phyloP scores from a whole-genome alignment of 92 coral and sea anemone species.

The Actinostola sp. region DNA sequence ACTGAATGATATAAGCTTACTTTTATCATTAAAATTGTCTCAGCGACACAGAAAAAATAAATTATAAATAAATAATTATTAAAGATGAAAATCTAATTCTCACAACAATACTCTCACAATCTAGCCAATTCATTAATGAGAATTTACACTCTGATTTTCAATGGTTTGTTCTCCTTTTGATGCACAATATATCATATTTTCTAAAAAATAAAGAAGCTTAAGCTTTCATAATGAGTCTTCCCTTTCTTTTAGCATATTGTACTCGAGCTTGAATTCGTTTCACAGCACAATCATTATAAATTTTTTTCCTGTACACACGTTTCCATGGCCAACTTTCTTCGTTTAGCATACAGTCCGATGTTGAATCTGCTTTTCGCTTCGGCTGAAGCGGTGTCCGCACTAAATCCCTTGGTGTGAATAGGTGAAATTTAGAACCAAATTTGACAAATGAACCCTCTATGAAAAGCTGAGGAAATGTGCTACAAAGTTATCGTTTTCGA shows the following conservation, averaged over 20 bases:
- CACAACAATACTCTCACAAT: no score
- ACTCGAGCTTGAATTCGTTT: neutral
- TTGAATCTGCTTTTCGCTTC: neutral
- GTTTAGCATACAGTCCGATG: neutral
- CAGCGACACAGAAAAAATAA: no score
- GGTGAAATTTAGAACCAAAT: neutral
- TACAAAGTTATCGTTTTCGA: neutral
- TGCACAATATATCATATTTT: no score
- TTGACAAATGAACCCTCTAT: neutral
- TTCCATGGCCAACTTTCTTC: neutral
- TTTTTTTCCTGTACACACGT: neutral
- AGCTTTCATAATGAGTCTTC: no score
- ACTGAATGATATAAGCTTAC: neutral
- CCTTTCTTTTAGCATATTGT: neutral
- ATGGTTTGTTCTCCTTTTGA: no score
- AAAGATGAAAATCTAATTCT: no score
- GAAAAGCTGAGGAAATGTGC: neutral
- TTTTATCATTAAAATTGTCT: no score
- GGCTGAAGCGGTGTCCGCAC: neutral
- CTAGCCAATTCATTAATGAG: no score
- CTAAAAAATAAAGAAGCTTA: no score
- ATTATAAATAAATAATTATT: no score
- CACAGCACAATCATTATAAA: no score
- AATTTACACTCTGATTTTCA: no score
- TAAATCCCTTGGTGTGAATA: neutral